These are phyloP conservation scores for Artemisiospiza belli DNA, from an alignment of 2,113 vertebrate species.

Conservation along the genomic window DNA sequence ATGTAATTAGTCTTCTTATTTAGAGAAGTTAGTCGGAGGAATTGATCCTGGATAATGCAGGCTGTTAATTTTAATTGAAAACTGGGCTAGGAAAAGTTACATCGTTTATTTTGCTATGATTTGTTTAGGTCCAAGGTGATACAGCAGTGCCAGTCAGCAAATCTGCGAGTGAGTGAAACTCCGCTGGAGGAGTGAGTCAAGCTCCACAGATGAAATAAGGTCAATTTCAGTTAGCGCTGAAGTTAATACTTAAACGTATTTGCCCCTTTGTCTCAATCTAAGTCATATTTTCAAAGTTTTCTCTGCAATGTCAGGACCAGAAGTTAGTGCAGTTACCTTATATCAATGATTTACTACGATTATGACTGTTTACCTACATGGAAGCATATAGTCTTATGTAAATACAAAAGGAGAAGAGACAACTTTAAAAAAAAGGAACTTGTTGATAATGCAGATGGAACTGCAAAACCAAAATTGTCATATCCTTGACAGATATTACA, in stretches of 20 bases:
- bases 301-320: neutral
- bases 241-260: neutral
- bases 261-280: neutral
- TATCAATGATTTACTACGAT: neutral
- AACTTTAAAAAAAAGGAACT: neutral
- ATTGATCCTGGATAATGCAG: neutral
- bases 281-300: neutral
- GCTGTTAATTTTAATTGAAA: neutral
- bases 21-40: neutral
- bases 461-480: neutral
- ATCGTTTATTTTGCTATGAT: neutral
- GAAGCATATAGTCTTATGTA: neutral
- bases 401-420: neutral
- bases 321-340: neutral
- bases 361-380: neutral
- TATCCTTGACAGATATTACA: slow-evolving; percentile 26
- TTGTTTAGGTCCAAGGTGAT: neutral
- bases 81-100: neutral
- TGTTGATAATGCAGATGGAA: neutral
- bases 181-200: no score
- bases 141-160: neutral
- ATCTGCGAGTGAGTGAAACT: neutral
- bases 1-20: neutral
- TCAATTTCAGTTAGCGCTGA: neutral
- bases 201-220: neutral